Base-by-base conservation (phyloP, 2,113 vertebrate genomes). In the Jacana jacana region DNA sequence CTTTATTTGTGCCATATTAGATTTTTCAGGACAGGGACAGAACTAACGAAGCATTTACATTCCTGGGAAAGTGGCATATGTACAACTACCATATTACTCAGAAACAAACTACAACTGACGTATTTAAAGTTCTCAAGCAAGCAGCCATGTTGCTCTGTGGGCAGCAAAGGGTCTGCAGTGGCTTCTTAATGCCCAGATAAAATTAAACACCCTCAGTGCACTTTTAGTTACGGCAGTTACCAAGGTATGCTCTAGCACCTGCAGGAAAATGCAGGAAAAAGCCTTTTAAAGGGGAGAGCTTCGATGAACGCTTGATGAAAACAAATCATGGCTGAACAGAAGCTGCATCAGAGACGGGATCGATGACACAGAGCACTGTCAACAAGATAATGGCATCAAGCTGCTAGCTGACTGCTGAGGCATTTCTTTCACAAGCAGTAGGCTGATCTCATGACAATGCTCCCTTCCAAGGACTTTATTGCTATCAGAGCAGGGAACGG, bases 1-100 rank as follows among this genome's bases (percentile, higher is more conserved):
- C 87, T 97, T 95, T 92, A 94, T 97, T 97, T 96, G 95, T 97
- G 95, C 95, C 95, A 95, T 93, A 97, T 96, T 96, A 82, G 89
- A 94, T 96, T 97, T 95, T 97, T 97, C 94, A 95, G 93, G 93
- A 95, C 93, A 91, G 82, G 92, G 94, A 96, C 95, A 92, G 89
- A 95, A 94, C 84, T 94, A 97, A 95, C 51, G 85, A 95, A 96
- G 93, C 88, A 94, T 93, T 94, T 93, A 93, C 95, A 96, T 97
- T 94, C 95, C 91, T 91, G 84, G 89, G 73, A 95, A 95, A 96
- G 91, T 73, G 65, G 94, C 89, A 55, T 54, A 42, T 88, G 84
- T 58, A 86, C 83, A 95, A 95, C 89, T 95, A 96, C 93, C 91
- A 91, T 58, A 28, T 97, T 96, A 93, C 92, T 80, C 85, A 93